Evolutionary conservation across 2,113 vertebrate genomes (phyloP).

Genomic region (Caranx melampygus): DNA sequence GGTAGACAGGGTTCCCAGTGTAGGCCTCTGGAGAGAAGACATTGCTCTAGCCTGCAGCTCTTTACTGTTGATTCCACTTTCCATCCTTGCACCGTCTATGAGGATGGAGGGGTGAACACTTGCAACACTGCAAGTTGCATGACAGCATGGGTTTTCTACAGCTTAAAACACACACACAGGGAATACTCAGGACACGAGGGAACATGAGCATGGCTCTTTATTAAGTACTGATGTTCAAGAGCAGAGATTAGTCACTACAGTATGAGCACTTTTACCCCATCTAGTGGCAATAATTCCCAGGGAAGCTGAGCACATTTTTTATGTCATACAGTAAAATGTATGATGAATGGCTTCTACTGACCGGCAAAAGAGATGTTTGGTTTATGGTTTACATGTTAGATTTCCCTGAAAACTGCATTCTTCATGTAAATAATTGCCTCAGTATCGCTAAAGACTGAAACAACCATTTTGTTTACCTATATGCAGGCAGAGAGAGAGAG

Average conservation of each 20-base stretch:
- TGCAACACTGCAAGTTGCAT: not conserved
- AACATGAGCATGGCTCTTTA: not conserved
- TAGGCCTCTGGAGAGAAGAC: conserved; percentile 12
- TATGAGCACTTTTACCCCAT: conserved; percentile 67
- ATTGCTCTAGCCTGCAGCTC: conserved; percentile 5
- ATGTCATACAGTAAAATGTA: not conserved
- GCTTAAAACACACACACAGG: not conserved
- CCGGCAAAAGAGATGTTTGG: not conserved
- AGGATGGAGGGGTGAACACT: not conserved
- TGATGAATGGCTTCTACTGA: not conserved
- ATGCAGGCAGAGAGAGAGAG: not conserved
- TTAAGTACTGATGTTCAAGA: not conserved
- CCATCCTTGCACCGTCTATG: not conserved
- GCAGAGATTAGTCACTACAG: not conserved
- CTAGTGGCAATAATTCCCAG: conserved; percentile 71
- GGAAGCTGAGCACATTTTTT: not conserved
- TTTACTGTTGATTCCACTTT: conserved; percentile 12
- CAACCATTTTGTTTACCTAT: conserved; percentile 17
- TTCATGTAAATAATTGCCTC: not conserved
- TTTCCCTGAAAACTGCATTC: not conserved
- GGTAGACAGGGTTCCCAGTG: conserved; percentile 5
- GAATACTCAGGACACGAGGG: not conserved
- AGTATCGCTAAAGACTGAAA: not conserved
- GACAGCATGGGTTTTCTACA: not conserved
- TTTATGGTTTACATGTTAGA: not conserved